phyloP scores from a whole-genome alignment of 2,888 invertebrate genomes.

The Drosophila subsilvestris region DNA sequence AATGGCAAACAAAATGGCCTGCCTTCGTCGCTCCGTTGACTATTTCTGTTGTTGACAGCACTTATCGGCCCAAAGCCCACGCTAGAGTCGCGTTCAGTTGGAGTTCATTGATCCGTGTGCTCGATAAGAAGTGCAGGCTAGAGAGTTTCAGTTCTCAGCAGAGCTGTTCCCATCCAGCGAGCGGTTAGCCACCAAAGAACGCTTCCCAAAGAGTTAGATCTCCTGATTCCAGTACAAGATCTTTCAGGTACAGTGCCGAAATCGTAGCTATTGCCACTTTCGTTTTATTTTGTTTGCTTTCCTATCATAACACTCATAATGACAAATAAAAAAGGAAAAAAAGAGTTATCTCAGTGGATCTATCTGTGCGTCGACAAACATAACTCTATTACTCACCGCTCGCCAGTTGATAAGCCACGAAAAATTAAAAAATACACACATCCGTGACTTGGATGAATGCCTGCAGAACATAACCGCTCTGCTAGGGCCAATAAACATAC shows the following conservation, averaged over 20 bases:
- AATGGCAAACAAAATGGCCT: slow-evolving; percentile 48
- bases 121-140: slow-evolving; percentile 55
- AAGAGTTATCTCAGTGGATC: slow-evolving; percentile 2
- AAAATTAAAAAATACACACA: slow-evolving; percentile 19
- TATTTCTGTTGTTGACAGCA: slow-evolving; percentile 52
- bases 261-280: too few relatives aligned
- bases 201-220: neutral
- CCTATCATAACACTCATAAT: neutral
- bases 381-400: slow-evolving; percentile 26
- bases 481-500: slow-evolving; percentile 3
- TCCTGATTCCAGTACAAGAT: neutral
- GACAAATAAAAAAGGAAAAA: neutral
- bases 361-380: neutral
- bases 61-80: slow-evolving; percentile 57
- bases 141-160: slow-evolving; percentile 3
- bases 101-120: slow-evolving; percentile 73
- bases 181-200: slow-evolving; percentile 12
- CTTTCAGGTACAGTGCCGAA: too few relatives aligned
- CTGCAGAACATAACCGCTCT: neutral
- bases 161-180: slow-evolving; percentile 10
- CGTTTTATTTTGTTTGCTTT: too few relatives aligned
- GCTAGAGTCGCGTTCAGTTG: slow-evolving; percentile 51
- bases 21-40: slow-evolving; percentile 22
- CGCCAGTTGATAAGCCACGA: slow-evolving; percentile 27
- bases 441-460: slow-evolving; percentile 1